Conservation (phyloP, 2,888 invertebrate genomes). For the Macrosiphum euphorbiae region DNA sequence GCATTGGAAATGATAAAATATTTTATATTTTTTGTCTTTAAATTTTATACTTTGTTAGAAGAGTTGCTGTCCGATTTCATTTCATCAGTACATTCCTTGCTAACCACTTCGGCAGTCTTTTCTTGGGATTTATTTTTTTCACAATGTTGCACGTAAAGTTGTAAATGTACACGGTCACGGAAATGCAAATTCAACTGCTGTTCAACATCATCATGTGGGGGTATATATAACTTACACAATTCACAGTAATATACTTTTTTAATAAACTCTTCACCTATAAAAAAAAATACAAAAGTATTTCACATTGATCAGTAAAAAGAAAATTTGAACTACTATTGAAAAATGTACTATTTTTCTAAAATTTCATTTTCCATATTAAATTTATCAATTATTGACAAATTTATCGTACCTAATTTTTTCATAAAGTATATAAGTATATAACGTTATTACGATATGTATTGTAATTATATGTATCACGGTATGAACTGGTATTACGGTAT, state of each 20-base stretch:
- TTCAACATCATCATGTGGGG: conserved; percentile 75
- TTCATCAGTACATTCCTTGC: conserved; percentile 24
- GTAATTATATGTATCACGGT: too few species aligned
- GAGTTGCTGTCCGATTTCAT: conserved; percentile 52
- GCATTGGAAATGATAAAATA: background rate
- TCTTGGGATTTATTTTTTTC: conserved; percentile 59
- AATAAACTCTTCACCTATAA: conserved; percentile 78
- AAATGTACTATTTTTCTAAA: background rate
- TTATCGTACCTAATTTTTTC: too few species aligned
- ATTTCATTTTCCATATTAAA: too few species aligned
- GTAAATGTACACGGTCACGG: conserved; percentile 81
- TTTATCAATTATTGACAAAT: too few species aligned
- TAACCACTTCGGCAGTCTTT: background rate
- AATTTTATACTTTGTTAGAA: conserved; percentile 49
- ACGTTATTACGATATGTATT: too few species aligned
- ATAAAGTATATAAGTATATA: too few species aligned
- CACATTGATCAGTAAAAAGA: background rate
- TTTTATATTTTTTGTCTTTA: background rate
- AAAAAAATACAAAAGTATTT: conserved; percentile 32
- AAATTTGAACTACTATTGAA: background rate
- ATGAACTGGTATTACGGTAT: too few species aligned
- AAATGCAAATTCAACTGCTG: conserved; percentile 80
- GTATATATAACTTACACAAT: conserved; percentile 82
- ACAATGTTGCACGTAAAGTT: conserved; percentile 77
- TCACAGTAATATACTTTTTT: conserved; percentile 86